A percentile compares a stretch with the other conserved stretches of the same genome.
These are phyloP conservation scores for Thaumetopoea pityocampa DNA, from an alignment of 1,140 invertebrate species.

Conservation along the genomic window DNA sequence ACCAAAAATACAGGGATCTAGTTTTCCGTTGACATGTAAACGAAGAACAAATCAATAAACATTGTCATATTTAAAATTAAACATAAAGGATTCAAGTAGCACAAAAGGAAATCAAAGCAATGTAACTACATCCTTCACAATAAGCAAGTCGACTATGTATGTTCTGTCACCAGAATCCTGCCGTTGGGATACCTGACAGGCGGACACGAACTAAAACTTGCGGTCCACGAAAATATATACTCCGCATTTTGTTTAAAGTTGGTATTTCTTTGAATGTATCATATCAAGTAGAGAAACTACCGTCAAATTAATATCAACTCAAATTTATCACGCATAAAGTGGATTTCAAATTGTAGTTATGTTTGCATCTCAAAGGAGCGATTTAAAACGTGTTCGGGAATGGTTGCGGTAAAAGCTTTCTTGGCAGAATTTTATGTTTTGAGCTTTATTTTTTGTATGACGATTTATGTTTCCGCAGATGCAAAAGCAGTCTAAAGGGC, in stretches of 20 bases:
- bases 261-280: constrained; percentile 24
- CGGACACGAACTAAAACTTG: constrained; percentile 1
- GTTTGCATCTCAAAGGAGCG: constrained; percentile 32
- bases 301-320: constrained; percentile 17
- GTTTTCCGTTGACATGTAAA: too few species aligned
- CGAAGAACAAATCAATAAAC: too few species aligned
- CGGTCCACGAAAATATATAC: constrained; percentile 11
- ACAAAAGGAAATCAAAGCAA: constrained; percentile 16
- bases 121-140: constrained; percentile 37
- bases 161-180: constrained; percentile 32
- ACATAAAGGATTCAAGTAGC: too few species aligned
- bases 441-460: constrained; percentile 52
- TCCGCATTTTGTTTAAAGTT: constrained; percentile 20
- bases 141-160: constrained; percentile 43
- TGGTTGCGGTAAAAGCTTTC: constrained; percentile 49
- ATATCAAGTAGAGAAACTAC: constrained; percentile 8
- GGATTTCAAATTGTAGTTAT: constrained; percentile 13
- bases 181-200: constrained; percentile 30
- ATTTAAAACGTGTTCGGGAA: constrained; percentile 47
- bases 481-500: constrained; percentile 14
- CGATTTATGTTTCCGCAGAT: constrained; percentile 40
- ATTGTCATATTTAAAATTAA: too few species aligned
- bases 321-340: constrained; percentile 16
- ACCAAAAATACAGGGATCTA: too few species aligned
- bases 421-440: constrained; percentile 48